phyloP scores from a whole-genome alignment of 2,113 vertebrate genomes.

The Emydocephalus ijimae region DNA sequence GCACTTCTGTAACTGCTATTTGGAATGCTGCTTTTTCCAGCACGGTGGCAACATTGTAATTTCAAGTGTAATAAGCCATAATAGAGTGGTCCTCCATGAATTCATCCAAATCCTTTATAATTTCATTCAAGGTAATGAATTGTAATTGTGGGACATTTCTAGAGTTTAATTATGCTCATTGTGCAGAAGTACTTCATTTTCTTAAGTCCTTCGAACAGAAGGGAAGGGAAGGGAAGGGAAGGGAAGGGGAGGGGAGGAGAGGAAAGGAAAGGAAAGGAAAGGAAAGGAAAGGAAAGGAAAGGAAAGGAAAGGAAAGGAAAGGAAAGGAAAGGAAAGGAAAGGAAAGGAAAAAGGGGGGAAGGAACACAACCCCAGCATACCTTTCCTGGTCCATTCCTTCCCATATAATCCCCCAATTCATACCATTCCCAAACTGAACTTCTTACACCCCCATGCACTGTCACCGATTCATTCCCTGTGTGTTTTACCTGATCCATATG shows the following conservation, averaged over 20 bases:
- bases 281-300: neutral
- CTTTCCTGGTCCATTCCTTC: neutral
- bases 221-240: no score
- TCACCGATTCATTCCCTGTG: neutral
- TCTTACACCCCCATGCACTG: neutral
- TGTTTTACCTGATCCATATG: neutral
- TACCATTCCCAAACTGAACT: neutral
- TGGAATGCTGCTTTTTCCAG: neutral
- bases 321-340: neutral
- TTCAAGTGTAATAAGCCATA: neutral
- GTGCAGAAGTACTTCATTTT: neutral
- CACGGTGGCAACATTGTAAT: neutral
- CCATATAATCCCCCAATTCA: neutral
- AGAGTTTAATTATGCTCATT: neutral
- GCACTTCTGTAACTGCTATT: neutral
- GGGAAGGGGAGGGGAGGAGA: no score
- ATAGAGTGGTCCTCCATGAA: neutral
- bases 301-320: no score
- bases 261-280: accelerated
- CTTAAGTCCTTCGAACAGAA: neutral
- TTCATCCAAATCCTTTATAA: neutral
- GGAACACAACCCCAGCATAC: neutral
- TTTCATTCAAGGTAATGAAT: neutral
- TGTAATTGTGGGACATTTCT: neutral
- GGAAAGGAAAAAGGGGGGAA: no score